phyloP scores from a whole-genome alignment of 1,140 invertebrate species.

The Danaus melanippus region DNA sequence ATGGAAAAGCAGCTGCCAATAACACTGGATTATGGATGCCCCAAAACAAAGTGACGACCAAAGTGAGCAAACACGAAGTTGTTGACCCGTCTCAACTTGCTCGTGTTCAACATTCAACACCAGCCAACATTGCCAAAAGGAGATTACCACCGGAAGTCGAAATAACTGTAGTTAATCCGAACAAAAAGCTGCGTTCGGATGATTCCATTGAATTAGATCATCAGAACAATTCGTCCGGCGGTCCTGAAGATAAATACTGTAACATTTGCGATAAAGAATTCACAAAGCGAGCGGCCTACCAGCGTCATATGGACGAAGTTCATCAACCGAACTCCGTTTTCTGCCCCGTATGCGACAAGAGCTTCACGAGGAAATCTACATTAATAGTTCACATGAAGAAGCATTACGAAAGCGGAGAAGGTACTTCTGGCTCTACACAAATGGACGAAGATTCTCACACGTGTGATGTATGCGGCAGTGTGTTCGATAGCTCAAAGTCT shows the following conservation, averaged over 20 bases:
- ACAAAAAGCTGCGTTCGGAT: constrained; percentile 63
- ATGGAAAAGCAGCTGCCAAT: constrained; percentile 69
- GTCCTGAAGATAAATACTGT: constrained; percentile 70
- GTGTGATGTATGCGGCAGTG: constrained; percentile 52
- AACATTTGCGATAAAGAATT: constrained; percentile 74
- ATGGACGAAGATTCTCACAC: constrained; percentile 36
- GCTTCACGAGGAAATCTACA: constrained; percentile 70
- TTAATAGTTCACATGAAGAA: constrained; percentile 72
- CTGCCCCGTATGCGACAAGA: constrained; percentile 72
- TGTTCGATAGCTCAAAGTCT: constrained; percentile 38
- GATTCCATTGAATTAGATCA: constrained; percentile 54
- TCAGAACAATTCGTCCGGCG: constrained; percentile 30
- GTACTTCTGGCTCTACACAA: constrained; percentile 31
- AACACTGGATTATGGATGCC: constrained; percentile 71
- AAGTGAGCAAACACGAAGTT: constrained; percentile 68
- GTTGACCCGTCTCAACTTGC: constrained; percentile 39
- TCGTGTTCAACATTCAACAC: constrained; percentile 31
- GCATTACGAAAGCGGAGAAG: constrained; percentile 59
- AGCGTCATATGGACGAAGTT: constrained; percentile 73
- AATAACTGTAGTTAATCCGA: constrained; percentile 65
- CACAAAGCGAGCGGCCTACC: constrained; percentile 70
- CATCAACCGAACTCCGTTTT: constrained; percentile 51
- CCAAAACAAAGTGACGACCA: constrained; percentile 67
- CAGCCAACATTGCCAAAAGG: constrained; percentile 41
- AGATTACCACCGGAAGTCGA: constrained; percentile 67